Evolutionary conservation across 2,113 vertebrate genomes (phyloP), one percentile per base, ranked within the genome.

Genomic region (Cheirogaleus medius): DNA sequence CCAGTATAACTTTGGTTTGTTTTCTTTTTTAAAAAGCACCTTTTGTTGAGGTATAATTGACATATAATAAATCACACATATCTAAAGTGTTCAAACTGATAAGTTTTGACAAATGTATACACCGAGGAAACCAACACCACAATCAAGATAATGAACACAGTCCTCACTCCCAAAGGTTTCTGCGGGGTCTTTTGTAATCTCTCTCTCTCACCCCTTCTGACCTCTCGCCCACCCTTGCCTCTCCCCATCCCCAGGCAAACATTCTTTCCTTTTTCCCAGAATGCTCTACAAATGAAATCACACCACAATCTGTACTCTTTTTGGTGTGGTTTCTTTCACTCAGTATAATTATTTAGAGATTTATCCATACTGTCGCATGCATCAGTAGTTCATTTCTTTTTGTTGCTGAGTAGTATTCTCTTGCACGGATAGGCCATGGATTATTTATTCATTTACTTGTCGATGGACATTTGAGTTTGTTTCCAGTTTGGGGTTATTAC

Each of bases 1-100:
- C 82, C 58, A 29, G 8, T 23, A 21, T 90, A 90, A 94, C 27
- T 81, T 92, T 95, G 85, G 93, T 73, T 94, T 97, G 89, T 95
- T 85, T 58, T 52, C 56, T 25, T 77, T 92, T 95, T 73, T 69
- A 12, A 83, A 73, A 87, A 74, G 27, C 5, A 74, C 23, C n/a
- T 82, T 95, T 84, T 84, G 87, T 81, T 87, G 76, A 90, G 11
- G 6, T 84, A 68, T 81, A 92, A 92, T 90, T 94, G 94, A 60
- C 13, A 25, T 42, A 69, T 18, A n/a, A 37, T 94, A 90, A 90
- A 90, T 89, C 77, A 54, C 32, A 47, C 34, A 60, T 80, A 56
- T 76, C 88, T 90, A 20, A 95, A 71, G 18, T 89, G 25, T 91
- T 81, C 29, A 58, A 56, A 58, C 6, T 74, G 49, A 29, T 90